phyloP scores from a whole-genome alignment of 2,113 vertebrate genomes.

The Tenrec ecaudatus region DNA sequence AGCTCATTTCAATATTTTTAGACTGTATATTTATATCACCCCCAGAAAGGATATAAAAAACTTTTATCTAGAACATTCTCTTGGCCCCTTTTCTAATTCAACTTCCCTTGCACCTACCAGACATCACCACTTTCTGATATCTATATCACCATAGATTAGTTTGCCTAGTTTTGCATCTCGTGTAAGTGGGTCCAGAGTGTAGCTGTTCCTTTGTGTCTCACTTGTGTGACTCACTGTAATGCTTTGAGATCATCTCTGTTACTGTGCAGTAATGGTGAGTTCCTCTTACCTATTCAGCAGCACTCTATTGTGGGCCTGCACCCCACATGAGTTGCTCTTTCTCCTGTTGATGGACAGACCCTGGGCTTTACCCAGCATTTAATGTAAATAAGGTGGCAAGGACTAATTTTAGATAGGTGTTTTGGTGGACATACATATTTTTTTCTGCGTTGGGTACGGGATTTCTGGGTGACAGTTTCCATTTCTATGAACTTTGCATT shows the following conservation, averaged over 20 bases:
- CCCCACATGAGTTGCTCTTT: neutral
- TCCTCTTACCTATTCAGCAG: neutral
- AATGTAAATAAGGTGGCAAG: neutral
- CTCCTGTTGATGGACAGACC: neutral
- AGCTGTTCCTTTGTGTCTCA: neutral
- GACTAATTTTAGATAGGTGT: neutral
- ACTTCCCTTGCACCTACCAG: neutral
- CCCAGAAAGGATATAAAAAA: neutral
- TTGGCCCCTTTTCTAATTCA: neutral
- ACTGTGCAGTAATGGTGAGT: neutral
- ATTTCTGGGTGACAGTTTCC: neutral
- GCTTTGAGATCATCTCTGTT: neutral
- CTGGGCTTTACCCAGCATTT: neutral
- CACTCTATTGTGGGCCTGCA: neutral
- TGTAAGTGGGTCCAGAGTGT: neutral
- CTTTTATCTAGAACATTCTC: neutral
- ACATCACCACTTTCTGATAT: neutral
- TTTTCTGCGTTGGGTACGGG: neutral
- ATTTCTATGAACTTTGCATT: constrained; percentile 7
- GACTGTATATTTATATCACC: neutral
- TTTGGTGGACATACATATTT: neutral
- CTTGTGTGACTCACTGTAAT: neutral
- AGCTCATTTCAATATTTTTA: constrained; percentile 4
- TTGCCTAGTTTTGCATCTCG: constrained; percentile 23
- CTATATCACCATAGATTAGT: neutral